phyloP scores from a whole-genome alignment of 2,113 vertebrate genomes.

The Podarcis raffonei region DNA sequence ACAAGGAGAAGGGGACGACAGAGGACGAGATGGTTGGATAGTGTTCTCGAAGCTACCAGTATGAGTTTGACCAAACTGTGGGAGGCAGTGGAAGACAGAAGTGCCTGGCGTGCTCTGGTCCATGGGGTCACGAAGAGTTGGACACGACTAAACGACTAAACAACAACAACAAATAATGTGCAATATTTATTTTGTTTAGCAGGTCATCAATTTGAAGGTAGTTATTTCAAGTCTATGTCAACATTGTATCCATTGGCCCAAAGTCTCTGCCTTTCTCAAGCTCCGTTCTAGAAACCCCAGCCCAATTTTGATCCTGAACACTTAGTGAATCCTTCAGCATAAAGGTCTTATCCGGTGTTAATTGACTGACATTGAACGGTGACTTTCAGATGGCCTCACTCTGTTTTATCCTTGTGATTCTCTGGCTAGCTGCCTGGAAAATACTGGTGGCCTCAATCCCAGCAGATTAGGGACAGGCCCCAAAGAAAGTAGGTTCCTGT shows the following conservation, averaged over 20 bases:
- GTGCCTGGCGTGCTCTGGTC: too few relatives aligned
- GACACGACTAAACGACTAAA: too few relatives aligned
- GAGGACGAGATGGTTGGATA: too few relatives aligned
- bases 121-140: too few relatives aligned
- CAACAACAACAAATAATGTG: too few relatives aligned
- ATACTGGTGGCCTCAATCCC: conserved; percentile 8
- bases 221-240: not conserved
- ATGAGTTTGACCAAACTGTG: too few relatives aligned
- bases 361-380: not conserved
- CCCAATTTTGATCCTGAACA: not conserved
- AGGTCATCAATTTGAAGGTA: not conserved
- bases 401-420: conserved; percentile 13
- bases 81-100: too few relatives aligned
- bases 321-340: not conserved
- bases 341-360: not conserved
- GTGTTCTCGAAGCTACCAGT: too few relatives aligned
- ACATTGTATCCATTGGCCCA: not conserved
- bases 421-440: conserved; percentile 29
- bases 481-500: not conserved
- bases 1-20: too few relatives aligned
- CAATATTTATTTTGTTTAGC: not conserved
- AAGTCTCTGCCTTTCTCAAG: not conserved
- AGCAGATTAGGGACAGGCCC: conserved; percentile 6
- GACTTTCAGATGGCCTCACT: not conserved
- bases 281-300: not conserved